phyloP scores from a whole-genome alignment of 2,888 invertebrate genomes.

The Hydrotaea cyrtoneurina region DNA sequence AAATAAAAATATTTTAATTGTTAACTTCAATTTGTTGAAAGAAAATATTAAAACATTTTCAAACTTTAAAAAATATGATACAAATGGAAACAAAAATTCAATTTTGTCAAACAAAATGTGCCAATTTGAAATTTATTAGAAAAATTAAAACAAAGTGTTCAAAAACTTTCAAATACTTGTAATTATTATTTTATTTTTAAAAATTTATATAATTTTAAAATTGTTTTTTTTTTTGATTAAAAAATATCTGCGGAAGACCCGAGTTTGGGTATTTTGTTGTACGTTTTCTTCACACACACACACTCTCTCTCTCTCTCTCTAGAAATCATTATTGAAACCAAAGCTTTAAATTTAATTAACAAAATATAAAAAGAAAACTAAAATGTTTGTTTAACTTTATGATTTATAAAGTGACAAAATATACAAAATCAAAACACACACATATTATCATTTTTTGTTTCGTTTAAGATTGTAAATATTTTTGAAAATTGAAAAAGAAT shows the following conservation, averaged over 20 bases:
- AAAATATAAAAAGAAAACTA: constrained; percentile 47
- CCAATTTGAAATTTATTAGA: constrained; percentile 51
- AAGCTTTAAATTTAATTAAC: constrained; percentile 69
- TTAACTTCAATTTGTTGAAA: too few species aligned
- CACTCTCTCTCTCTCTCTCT: too few species aligned
- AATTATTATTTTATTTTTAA: not conserved
- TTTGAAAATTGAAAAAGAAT: not conserved
- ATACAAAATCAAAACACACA: constrained; percentile 26
- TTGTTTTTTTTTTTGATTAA: constrained; percentile 6
- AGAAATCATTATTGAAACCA: constrained; percentile 68
- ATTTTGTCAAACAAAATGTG: constrained; percentile 51
- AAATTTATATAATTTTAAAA: constrained; percentile 18
- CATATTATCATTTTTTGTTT: not conserved
- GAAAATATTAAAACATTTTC: too few species aligned
- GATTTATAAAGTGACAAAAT: constrained; percentile 13
- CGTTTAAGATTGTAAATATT: not conserved
- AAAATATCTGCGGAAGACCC: not conserved
- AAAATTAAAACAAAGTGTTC: constrained; percentile 28
- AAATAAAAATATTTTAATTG: not conserved
- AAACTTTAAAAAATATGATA: not conserved
- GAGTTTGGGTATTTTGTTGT: not conserved
- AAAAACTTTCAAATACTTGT: constrained; percentile 7
- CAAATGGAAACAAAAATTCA: not conserved
- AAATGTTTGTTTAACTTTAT: constrained; percentile 10
- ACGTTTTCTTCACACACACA: not conserved